A percentile compares a stretch with the other conserved stretches of the same genome.
These are phyloP conservation scores for Apolygus lucorum DNA, from an alignment of 1,140 invertebrate genomes.

Conservation along the genomic window DNA sequence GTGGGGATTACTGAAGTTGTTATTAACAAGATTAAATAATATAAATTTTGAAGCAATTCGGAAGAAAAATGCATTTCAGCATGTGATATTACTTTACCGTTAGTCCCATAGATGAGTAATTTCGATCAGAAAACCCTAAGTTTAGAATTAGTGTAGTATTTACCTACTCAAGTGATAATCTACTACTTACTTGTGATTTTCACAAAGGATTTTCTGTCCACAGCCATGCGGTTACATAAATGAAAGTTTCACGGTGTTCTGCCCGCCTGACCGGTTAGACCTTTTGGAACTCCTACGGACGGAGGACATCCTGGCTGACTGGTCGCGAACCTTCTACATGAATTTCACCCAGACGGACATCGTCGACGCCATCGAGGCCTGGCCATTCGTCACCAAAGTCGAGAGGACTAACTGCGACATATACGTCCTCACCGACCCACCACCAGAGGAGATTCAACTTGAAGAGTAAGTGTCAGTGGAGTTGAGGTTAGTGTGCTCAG, in stretches of 20 bases:
- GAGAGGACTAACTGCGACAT: slow-evolving; percentile 68
- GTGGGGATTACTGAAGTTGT: no score
- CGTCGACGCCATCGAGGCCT: slow-evolving; percentile 52
- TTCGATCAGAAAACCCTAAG: no score
- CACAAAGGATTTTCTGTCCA: slow-evolving; percentile 36
- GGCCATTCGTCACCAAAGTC: slow-evolving; percentile 36
- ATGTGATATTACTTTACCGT: no score
- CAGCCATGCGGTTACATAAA: slow-evolving; percentile 66
- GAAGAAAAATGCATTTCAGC: no score
- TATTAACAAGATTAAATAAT: no score
- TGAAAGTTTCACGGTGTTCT: slow-evolving; percentile 73
- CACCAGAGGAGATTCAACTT: slow-evolving; percentile 42
- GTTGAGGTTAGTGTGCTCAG: not conserved
- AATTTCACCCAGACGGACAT: slow-evolving; percentile 71
- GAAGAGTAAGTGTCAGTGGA: slow-evolving; percentile 46
- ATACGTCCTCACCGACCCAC: slow-evolving; percentile 56
- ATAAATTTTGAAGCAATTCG: no score
- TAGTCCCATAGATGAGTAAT: no score
- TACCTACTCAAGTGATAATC: no score
- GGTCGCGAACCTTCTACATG: slow-evolving; percentile 65
- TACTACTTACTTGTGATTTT: no score
- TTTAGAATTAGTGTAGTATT: no score
- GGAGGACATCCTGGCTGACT: slow-evolving; percentile 66
- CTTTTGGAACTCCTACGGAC: slow-evolving; percentile 55
- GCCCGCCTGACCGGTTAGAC: slow-evolving; percentile 61